Evolutionary conservation across 2,888 invertebrate species (phyloP).

Genomic region (Cryptosula pallasiana): DNA sequence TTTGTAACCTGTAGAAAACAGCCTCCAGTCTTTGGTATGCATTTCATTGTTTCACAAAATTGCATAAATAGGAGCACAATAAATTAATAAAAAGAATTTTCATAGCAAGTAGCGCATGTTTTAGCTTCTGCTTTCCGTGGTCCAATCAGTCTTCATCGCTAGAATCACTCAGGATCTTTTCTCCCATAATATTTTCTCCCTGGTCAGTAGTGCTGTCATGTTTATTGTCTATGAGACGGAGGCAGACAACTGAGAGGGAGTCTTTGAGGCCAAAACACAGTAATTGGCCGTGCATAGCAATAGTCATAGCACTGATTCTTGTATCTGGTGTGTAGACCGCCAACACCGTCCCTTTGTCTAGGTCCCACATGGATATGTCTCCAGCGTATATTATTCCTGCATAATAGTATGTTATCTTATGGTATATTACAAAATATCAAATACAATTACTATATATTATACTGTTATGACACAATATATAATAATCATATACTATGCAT

Average conservation of each 20-base stretch:
- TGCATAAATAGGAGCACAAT: no score
- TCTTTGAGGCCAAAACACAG: conserved; percentile 45
- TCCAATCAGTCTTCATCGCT: conserved; percentile 30
- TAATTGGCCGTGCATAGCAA: conserved; percentile 38
- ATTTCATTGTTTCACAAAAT: no score
- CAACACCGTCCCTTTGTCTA: conserved; percentile 36
- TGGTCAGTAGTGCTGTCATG: background rate
- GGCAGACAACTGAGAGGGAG: conserved; percentile 35
- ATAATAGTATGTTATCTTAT: no score
- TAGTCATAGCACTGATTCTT: conserved; percentile 38
- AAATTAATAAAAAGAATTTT: no score
- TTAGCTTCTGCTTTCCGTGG: no score
- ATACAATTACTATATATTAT: no score
- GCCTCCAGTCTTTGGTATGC: no score
- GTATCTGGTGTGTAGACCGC: conserved; percentile 48
- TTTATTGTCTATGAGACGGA: conserved; percentile 27
- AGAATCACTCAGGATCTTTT: conserved; percentile 27
- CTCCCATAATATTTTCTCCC: conserved; percentile 30
- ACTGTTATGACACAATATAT: no score
- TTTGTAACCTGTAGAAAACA: no score
- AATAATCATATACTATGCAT: no score
- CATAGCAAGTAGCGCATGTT: no score
- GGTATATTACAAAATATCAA: no score
- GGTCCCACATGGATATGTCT: conserved; percentile 49
- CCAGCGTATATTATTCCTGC: conserved; percentile 40